A percentile compares a stretch with the other conserved stretches of the same genome.
Evolutionary conservation across 1,140 invertebrate genomes (phyloP).

Genomic region (Pogonus chalceus): DNA sequence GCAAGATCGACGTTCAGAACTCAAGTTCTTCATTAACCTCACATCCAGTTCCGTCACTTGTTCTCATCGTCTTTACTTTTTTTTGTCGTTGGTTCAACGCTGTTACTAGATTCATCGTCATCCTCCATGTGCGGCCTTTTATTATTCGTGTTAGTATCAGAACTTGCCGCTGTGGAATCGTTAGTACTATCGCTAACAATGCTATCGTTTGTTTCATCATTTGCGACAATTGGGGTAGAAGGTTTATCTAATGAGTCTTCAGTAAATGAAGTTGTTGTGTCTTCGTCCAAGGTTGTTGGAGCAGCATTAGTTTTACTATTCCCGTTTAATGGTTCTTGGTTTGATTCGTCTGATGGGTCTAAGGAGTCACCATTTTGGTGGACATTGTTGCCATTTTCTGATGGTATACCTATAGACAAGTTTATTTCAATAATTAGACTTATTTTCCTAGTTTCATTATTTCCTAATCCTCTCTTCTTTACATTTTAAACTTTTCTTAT

Average conservation of each 20-base stretch:
- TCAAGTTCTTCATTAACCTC: neutral
- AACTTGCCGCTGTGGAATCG: constrained; percentile 24
- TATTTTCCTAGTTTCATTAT: too few relatives aligned
- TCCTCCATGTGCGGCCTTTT: constrained; percentile 31
- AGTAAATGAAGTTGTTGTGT: constrained; percentile 58
- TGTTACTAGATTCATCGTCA: constrained; percentile 25
- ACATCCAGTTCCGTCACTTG: constrained; percentile 30
- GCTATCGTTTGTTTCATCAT: constrained; percentile 32
- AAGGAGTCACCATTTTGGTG: constrained; percentile 46
- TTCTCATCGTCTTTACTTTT: constrained; percentile 31
- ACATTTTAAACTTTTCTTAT: too few relatives aligned
- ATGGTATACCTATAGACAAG: constrained; percentile 16
- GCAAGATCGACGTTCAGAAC: neutral
- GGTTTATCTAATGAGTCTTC: constrained; percentile 55
- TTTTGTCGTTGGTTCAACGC: constrained; percentile 29
- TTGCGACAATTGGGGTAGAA: constrained; percentile 26
- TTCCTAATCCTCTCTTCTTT: too few relatives aligned
- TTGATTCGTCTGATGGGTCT: constrained; percentile 45
- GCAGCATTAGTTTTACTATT: constrained; percentile 29
- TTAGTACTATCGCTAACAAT: constrained; percentile 32
- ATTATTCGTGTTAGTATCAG: constrained; percentile 15
- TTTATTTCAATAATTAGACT: too few relatives aligned
- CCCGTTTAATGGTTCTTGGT: constrained; percentile 37
- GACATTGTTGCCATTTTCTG: constrained; percentile 32
- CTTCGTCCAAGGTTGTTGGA: constrained; percentile 29